phyloP scores from a whole-genome alignment of 2,797 vertebrate species.

The Hybognathus amarus region DNA sequence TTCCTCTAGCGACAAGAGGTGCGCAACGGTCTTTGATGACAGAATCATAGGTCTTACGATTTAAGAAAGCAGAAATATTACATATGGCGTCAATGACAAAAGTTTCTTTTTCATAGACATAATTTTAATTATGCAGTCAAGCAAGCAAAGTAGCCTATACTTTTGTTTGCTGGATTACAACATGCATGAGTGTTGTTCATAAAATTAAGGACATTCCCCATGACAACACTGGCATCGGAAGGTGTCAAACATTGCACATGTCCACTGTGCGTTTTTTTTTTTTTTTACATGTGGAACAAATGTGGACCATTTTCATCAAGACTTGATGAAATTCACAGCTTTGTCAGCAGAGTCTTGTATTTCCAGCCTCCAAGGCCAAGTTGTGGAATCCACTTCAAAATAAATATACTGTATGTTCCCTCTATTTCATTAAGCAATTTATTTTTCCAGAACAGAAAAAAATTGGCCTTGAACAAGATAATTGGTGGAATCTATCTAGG shows the following conservation, averaged over 20 bases:
- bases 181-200: not conserved
- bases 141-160: not conserved
- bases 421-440: not conserved
- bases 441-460: not conserved
- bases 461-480: not conserved
- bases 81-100: not conserved
- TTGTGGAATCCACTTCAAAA: not conserved
- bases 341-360: not conserved
- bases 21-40: not conserved
- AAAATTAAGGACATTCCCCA: not conserved
- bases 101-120: not conserved
- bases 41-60: not conserved
- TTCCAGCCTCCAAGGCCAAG: conserved; percentile 1
- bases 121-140: not conserved
- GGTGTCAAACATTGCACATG: not conserved
- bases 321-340: conserved; percentile 4
- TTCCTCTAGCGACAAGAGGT: not conserved
- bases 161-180: not conserved
- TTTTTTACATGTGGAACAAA: not conserved
- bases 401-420: not conserved
- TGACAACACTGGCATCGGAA: not conserved
- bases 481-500: not conserved
- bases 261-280: not conserved
- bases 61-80: not conserved
- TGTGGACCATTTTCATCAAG: conserved; percentile 11